Conservation (phyloP, 23 tunicate species). For the Styela plicata region DNA sequence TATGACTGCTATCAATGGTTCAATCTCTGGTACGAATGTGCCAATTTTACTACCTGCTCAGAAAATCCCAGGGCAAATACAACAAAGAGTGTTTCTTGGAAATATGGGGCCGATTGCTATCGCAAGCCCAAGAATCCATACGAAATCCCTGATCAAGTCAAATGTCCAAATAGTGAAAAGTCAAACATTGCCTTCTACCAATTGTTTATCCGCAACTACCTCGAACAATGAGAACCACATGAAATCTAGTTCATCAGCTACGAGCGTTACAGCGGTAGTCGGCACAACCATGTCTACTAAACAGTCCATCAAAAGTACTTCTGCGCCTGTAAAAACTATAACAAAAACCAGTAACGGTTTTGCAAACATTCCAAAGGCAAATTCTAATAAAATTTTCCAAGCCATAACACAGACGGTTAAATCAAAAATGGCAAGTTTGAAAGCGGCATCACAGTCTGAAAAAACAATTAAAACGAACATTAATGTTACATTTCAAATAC, state of each 20-base stretch:
- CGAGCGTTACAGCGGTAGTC: not conserved
- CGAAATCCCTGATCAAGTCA: not conserved
- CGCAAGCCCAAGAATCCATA: not conserved
- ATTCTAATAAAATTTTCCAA: not conserved
- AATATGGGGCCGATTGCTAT: not conserved
- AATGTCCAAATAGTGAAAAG: not conserved
- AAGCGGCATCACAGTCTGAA: not conserved
- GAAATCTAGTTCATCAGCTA: not conserved
- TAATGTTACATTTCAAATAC: not conserved
- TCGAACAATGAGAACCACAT: not conserved
- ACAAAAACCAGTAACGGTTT: not conserved
- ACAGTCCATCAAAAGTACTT: not conserved
- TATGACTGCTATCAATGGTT: not conserved
- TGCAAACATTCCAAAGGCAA: not conserved
- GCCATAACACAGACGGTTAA: not conserved
- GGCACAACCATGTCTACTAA: not conserved
- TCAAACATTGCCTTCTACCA: not conserved
- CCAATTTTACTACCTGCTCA: slow-evolving; percentile 9
- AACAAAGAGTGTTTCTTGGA: not conserved
- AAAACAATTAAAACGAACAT: not conserved
- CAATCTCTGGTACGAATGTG: not conserved
- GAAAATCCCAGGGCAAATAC: not conserved
- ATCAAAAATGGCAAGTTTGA: not conserved
- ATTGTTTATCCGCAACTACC: not conserved
- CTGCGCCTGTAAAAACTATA: not conserved